phyloP scores from a whole-genome alignment of 2,113 vertebrate genomes.

The Poicephalus gulielmi region DNA sequence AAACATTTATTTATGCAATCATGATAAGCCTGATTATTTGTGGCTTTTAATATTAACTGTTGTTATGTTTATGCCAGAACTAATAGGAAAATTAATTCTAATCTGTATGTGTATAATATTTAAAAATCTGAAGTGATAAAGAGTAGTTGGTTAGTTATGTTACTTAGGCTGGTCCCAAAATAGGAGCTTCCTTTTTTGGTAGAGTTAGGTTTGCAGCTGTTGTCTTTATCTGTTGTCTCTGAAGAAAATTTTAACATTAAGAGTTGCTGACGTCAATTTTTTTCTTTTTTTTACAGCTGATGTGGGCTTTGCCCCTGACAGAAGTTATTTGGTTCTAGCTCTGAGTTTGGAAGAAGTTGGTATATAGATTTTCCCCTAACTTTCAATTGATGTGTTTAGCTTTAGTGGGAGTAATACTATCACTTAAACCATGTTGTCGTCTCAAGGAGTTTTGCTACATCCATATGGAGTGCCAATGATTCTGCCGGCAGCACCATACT shows the following conservation, averaged over 20 bases:
- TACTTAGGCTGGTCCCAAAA: conserved; percentile 74
- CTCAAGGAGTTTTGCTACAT: conserved; percentile 78
- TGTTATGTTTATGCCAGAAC: neutral
- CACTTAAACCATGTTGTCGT: conserved; percentile 74
- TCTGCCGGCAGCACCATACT: conserved; percentile 72
- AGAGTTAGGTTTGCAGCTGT: conserved; percentile 74
- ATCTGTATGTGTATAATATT: neutral
- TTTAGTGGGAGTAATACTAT: conserved; percentile 67
- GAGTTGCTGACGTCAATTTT: conserved; percentile 75
- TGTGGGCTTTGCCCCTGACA: conserved; percentile 70
- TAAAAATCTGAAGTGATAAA: conserved; percentile 68
- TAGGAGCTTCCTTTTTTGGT: conserved; percentile 77
- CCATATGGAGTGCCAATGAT: conserved; percentile 76
- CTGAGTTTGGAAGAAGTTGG: conserved; percentile 75
- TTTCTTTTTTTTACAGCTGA: conserved; percentile 69
- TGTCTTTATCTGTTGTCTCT: conserved; percentile 71
- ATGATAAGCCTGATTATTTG: neutral
- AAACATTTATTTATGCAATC: neutral
- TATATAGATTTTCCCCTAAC: conserved; percentile 71
- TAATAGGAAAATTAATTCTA: neutral
- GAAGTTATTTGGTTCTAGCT: conserved; percentile 72
- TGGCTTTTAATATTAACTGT: conserved; percentile 9
- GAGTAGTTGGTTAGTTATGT: conserved; percentile 73
- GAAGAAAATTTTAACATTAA: conserved; percentile 76
- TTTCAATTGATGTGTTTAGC: conserved; percentile 75